phyloP scores from a whole-genome alignment of 2,797 vertebrate species.

The Parotocinclus haroldoi region DNA sequence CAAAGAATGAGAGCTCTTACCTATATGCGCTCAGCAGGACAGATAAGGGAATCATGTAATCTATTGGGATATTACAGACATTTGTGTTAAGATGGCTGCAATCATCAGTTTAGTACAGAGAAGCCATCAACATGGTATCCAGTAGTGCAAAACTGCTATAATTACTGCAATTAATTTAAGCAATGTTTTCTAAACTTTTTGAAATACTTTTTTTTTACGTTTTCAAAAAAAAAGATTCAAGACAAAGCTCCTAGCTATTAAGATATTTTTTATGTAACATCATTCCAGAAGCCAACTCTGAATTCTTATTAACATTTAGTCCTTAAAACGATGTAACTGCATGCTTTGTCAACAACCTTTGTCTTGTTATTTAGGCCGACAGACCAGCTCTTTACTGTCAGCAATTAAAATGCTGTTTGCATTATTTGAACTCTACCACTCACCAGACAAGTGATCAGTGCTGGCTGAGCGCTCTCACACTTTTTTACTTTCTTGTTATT shows the following conservation, averaged over 20 bases:
- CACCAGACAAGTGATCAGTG: background rate
- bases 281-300: too few relatives aligned
- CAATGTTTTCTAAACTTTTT: too few relatives aligned
- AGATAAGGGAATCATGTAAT: too few relatives aligned
- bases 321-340: conserved; percentile 14
- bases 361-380: conserved; percentile 35
- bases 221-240: too few relatives aligned
- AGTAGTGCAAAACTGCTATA: too few relatives aligned
- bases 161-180: too few relatives aligned
- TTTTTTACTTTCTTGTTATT: background rate
- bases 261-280: too few relatives aligned
- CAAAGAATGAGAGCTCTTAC: conserved; percentile 6
- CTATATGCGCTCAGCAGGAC: background rate
- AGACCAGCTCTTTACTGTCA: conserved; percentile 15
- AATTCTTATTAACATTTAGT: background rate
- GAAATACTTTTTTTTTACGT: too few relatives aligned
- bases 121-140: too few relatives aligned
- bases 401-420: conserved; percentile 29
- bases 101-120: conserved; percentile 25
- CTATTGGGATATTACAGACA: conserved; percentile 7
- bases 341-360: conserved; percentile 7
- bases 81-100: background rate
- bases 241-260: too few relatives aligned
- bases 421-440: conserved; percentile 27
- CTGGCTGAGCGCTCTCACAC: conserved; percentile 1